These are phyloP conservation scores for Plestiodon gilberti DNA, from an alignment of 2,113 vertebrate genomes.

Conservation along the genomic window DNA sequence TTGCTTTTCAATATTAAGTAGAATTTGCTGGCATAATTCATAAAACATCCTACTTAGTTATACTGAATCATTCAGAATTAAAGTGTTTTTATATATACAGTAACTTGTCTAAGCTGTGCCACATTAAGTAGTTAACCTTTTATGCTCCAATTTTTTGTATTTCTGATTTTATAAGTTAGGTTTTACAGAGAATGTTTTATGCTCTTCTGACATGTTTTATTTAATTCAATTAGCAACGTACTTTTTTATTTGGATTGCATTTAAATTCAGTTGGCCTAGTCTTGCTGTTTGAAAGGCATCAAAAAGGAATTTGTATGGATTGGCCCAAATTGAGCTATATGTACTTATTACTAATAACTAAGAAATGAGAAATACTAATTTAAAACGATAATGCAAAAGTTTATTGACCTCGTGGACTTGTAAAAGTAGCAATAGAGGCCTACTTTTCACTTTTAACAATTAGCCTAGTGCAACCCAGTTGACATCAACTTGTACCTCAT, in stretches of 20 bases:
- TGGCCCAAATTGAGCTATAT: constrained; percentile 54
- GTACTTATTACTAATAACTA: constrained; percentile 49
- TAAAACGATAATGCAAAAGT: constrained; percentile 37
- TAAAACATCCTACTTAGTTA: constrained; percentile 53
- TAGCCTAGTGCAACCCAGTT: constrained; percentile 60
- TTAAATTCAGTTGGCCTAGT: constrained; percentile 39
- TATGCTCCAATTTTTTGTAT: constrained; percentile 61
- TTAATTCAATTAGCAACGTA: constrained; percentile 50
- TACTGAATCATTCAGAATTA: constrained; percentile 49
- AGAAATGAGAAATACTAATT: constrained; percentile 31
- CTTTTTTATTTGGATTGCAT: constrained; percentile 38
- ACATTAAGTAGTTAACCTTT: constrained; percentile 64
- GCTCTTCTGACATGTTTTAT: constrained; percentile 34
- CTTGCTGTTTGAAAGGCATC: constrained; percentile 31
- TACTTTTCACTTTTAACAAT: constrained; percentile 34
- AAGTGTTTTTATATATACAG: constrained; percentile 45
- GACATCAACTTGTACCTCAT: constrained; percentile 47
- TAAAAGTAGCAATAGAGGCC: constrained; percentile 42
- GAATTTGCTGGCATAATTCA: constrained; percentile 24
- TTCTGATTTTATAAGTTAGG: constrained; percentile 54
- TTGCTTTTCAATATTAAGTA: constrained; percentile 63
- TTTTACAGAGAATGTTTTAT: constrained; percentile 35
- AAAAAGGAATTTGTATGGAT: constrained; percentile 39
- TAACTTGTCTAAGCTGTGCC: constrained; percentile 51
- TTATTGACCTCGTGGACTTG: constrained; percentile 59